A percentile compares a stretch with the other conserved stretches of the same genome.
Evolutionary conservation across 2,888 invertebrate genomes (phyloP).

Genomic region (Cheilosia variabilis): DNA sequence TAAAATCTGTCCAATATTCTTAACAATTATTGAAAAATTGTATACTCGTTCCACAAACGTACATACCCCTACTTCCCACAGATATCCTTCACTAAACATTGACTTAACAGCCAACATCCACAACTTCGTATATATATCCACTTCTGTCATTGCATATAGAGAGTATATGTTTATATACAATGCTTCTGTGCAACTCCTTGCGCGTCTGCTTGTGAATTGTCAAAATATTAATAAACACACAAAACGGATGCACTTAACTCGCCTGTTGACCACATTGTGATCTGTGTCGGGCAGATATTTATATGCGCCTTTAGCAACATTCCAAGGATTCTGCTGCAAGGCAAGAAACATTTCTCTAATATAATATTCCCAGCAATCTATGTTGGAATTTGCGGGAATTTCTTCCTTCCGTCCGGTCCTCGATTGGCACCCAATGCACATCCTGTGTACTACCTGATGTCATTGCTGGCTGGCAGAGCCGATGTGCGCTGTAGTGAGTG

Average conservation of each 20-base stretch:
- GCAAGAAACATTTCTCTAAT: constrained; percentile 11
- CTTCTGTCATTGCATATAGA: no score
- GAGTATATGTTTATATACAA: no score
- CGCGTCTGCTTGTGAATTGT: constrained; percentile 29
- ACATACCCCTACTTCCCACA: not conserved
- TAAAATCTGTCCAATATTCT: no score
- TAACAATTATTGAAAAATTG: no score
- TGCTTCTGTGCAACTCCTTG: not conserved
- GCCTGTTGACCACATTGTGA: constrained; percentile 37
- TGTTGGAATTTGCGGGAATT: constrained; percentile 31
- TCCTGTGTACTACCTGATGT: constrained; percentile 37
- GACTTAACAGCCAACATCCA: no score
- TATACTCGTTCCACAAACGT: no score
- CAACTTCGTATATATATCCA: no score
- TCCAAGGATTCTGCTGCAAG: constrained; percentile 10
- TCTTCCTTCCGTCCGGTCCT: constrained; percentile 38
- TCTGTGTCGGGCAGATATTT: constrained; percentile 44
- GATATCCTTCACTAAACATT: not conserved
- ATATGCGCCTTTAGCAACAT: constrained; percentile 33
- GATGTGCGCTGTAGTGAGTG: not conserved
- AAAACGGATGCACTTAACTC: constrained; percentile 55
- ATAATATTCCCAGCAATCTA: constrained; percentile 28
- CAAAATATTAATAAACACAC: constrained; percentile 55
- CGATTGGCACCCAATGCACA: constrained; percentile 25
- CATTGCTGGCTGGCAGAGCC: constrained; percentile 10